phyloP scores from a whole-genome alignment of 1,140 invertebrate species.

The Drosophila rufa region DNA sequence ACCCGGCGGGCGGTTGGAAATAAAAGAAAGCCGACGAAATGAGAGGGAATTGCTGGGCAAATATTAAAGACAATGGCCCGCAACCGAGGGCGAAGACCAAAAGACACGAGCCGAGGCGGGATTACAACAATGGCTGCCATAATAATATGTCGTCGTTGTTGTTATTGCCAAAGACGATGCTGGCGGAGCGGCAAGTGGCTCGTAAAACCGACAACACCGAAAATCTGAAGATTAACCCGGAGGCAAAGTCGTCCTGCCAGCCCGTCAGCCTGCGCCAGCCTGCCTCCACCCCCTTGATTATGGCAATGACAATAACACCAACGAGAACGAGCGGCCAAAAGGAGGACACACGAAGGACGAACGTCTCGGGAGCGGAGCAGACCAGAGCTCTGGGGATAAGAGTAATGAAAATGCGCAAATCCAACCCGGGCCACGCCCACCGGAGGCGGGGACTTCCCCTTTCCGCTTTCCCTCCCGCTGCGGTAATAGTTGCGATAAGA shows the following conservation, averaged over 20 bases:
- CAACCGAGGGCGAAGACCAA: constrained; percentile 18
- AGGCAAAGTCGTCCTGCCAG: constrained; percentile 44
- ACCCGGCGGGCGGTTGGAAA: constrained; percentile 54
- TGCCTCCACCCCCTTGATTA: constrained; percentile 49
- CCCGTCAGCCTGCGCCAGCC: background rate
- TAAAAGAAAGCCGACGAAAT: constrained; percentile 58
- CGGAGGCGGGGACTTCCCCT: constrained; percentile 20
- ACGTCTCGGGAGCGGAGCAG: background rate
- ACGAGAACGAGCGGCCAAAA: constrained; percentile 30
- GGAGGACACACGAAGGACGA: constrained; percentile 5
- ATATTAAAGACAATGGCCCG: constrained; percentile 73
- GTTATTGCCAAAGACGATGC: constrained; percentile 31
- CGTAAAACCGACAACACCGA: constrained; percentile 81
- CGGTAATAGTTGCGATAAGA: constrained; percentile 79
- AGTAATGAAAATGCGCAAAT: constrained; percentile 78
- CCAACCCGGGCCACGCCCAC: constrained; percentile 53
- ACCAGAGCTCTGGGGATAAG: constrained; percentile 44
- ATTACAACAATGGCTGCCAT: constrained; percentile 80
- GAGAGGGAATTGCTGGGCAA: constrained; percentile 65
- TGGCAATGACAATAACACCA: constrained; percentile 81
- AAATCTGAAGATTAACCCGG: constrained; percentile 80
- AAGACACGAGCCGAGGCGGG: constrained; percentile 45
- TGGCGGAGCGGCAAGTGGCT: constrained; percentile 71
- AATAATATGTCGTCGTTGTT: constrained; percentile 74
- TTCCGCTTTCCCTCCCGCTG: constrained; percentile 37